phyloP scores from a whole-genome alignment of 1,140 invertebrate genomes.

The Aleiodes sp. region DNA sequence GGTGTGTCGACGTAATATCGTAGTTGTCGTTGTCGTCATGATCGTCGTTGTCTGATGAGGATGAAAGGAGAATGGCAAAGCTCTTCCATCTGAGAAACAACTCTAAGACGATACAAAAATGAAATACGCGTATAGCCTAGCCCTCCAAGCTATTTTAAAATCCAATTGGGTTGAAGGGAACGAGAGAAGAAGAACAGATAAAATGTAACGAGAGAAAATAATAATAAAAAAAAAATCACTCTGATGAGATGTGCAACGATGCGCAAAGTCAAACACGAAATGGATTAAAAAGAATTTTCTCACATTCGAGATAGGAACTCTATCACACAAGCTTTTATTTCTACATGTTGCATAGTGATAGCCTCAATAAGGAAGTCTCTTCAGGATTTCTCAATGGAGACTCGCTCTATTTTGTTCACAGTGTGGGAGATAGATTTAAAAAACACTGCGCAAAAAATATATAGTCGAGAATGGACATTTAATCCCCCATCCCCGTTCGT shows the following conservation, averaged over 20 bases:
- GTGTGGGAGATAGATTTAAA: background rate
- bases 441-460: background rate
- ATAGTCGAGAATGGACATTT: slow-evolving; percentile 6
- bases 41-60: slow-evolving; percentile 7
- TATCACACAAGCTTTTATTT: background rate
- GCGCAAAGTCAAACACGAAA: slow-evolving; percentile 7
- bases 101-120: slow-evolving; percentile 14
- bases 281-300: slow-evolving; percentile 16
- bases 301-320: background rate
- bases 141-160: slow-evolving; percentile 8
- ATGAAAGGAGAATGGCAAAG: background rate
- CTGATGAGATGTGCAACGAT: background rate
- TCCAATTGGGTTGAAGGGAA: slow-evolving; percentile 6
- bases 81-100: slow-evolving; percentile 1
- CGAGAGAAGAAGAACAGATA: background rate
- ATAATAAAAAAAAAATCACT: background rate
- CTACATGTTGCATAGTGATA: background rate
- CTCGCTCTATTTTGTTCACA: too few species aligned
- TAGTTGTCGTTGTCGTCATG: background rate
- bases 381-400: too few species aligned
- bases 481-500: background rate
- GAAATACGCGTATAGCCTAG: background rate
- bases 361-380: too few species aligned
- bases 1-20: slow-evolving; percentile 2
- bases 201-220: background rate